Evolutionary conservation across 2,797 vertebrate species (phyloP).

Genomic region (Urocyon cinereoargenteus): DNA sequence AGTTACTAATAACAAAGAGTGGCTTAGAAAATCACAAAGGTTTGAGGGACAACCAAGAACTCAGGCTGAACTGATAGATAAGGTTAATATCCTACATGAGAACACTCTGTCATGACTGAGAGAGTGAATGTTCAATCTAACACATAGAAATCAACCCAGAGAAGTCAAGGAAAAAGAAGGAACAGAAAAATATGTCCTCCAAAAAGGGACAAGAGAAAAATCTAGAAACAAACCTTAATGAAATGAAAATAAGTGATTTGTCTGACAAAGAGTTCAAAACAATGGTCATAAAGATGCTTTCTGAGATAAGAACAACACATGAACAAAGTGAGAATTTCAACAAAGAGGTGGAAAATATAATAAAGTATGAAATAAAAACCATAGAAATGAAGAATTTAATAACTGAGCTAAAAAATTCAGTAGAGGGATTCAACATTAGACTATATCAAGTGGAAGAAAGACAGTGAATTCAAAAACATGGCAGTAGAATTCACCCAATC

Average conservation of each 20-base stretch:
- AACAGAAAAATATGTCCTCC: neutral
- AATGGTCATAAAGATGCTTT: neutral
- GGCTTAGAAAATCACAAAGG: neutral
- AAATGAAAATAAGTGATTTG: neutral
- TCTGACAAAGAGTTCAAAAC: neutral
- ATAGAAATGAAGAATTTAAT: neutral
- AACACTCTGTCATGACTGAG: neutral
- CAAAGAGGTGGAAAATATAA: neutral
- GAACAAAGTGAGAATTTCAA: neutral
- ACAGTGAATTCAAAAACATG: neutral
- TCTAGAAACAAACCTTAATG: neutral
- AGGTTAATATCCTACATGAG: neutral
- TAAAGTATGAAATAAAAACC: neutral
- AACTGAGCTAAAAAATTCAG: neutral
- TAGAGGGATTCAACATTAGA: neutral
- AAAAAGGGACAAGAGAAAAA: neutral
- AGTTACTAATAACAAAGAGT: neutral
- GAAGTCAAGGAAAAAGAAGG: neutral
- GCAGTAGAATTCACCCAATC: neutral
- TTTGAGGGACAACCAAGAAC: neutral
- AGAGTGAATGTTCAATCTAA: neutral
- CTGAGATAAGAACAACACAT: neutral
- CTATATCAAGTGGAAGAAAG: neutral
- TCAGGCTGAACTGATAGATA: neutral
- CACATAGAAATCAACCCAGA: neutral